Conservation (phyloP, 2,797 vertebrate species). For the Micromesistius poutassou region DNA sequence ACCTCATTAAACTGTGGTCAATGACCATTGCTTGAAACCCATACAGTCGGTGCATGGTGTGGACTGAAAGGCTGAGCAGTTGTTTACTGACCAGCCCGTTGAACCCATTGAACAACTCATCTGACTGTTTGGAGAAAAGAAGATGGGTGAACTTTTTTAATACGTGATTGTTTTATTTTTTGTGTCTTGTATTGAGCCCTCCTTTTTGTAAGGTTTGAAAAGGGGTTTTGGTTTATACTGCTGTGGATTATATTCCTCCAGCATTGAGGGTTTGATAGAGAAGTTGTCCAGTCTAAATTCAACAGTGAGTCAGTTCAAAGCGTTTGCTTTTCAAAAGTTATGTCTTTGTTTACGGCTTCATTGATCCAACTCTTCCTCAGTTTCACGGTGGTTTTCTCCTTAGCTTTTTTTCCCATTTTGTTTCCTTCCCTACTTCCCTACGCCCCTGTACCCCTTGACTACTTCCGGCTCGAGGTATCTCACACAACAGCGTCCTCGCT, state of each 20-base stretch:
- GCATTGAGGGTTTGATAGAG: conserved; percentile 16
- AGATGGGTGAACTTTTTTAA: conserved; percentile 51
- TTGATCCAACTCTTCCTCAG: conserved; percentile 11
- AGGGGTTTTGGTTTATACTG: conserved; percentile 47
- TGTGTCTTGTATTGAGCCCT: conserved; percentile 47
- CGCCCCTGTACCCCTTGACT: conserved; percentile 15
- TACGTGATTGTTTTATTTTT: conserved; percentile 49
- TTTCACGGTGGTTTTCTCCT: conserved; percentile 3
- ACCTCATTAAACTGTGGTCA: too few species aligned
- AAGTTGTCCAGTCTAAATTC: conserved; percentile 6
- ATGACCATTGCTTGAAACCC: not conserved
- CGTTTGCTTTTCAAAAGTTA: conserved; percentile 1
- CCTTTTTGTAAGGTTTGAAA: conserved; percentile 43
- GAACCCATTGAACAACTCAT: conserved; percentile 44
- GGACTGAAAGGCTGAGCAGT: conserved; percentile 30
- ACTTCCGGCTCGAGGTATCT: conserved; percentile 15
- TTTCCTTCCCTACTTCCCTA: not conserved
- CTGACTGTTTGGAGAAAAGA: conserved; percentile 43
- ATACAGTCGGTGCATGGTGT: conserved; percentile 19
- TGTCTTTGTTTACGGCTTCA: conserved; percentile 8
- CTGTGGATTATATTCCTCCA: conserved; percentile 50
- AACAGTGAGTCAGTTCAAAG: not conserved
- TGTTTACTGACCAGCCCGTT: not conserved
- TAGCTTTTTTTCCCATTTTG: not conserved
- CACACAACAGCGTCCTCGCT: not conserved